These are phyloP conservation scores for Porphyrio hochstetteri DNA, from an alignment of 2,113 vertebrate species.

Conservation along the genomic window DNA sequence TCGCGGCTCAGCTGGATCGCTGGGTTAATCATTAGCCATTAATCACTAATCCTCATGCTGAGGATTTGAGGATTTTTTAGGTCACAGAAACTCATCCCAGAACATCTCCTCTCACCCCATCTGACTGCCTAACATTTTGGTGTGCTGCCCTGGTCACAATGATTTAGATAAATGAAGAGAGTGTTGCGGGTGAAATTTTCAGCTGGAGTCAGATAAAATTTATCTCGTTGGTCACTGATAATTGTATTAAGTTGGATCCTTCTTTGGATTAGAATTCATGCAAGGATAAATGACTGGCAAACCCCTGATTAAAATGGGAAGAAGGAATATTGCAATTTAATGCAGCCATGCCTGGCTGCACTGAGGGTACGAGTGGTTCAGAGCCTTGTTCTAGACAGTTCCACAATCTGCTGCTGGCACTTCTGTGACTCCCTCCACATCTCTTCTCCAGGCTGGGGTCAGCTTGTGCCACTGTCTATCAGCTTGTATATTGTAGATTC, in stretches of 20 bases:
- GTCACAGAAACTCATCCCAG: neutral
- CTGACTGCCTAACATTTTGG: neutral
- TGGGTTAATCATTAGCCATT: constrained; percentile 38
- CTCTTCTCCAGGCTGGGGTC: neutral
- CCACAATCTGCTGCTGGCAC: neutral
- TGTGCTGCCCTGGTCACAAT: fast-evolving
- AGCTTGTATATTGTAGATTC: fast-evolving
- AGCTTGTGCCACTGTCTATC: neutral
- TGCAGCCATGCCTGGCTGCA: neutral
- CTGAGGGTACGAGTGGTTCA: neutral
- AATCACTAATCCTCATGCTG: neutral
- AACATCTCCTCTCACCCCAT: neutral
- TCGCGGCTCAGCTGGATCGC: neutral
- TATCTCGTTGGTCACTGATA: neutral
- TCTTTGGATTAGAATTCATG: neutral
- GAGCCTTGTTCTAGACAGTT: neutral
- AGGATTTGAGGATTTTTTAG: neutral
- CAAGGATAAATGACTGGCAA: neutral
- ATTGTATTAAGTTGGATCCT: neutral
- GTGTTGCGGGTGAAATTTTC: neutral
- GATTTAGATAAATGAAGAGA: neutral
- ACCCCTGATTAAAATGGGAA: neutral
- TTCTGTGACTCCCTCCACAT: neutral
- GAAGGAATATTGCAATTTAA: neutral
- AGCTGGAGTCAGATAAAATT: neutral